Percentiles rank a stretch among this genome's conserved stretches.
Conservation (phyloP, 2,888 invertebrate species). For the Caenorhabditis angaria region DNA sequence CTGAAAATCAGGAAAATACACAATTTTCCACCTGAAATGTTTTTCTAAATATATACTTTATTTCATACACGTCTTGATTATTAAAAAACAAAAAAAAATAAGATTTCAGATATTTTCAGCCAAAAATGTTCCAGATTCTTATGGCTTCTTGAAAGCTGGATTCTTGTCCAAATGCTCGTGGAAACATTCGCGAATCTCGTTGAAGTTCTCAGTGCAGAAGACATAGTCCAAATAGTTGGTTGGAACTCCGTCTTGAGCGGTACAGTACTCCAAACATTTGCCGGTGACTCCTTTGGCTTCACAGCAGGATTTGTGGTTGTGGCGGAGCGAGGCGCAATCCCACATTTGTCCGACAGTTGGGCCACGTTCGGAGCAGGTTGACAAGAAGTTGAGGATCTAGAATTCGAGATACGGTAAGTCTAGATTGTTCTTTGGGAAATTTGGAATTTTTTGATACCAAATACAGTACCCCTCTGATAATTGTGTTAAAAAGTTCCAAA, state of each 20-base stretch:
- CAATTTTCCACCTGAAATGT: too few relatives aligned
- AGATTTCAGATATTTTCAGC: too few relatives aligned
- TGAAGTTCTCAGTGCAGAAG: conserved; percentile 69
- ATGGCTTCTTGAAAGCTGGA: conserved; percentile 41
- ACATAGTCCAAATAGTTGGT: conserved; percentile 70
- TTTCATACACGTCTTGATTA: too few relatives aligned
- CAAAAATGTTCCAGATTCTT: too few relatives aligned
- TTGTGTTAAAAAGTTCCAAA: too few relatives aligned
- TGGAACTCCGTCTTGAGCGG: conserved; percentile 71
- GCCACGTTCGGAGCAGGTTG: conserved; percentile 67
- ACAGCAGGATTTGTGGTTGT: conserved; percentile 69
- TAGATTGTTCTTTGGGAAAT: background rate
- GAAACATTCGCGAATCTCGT: conserved; percentile 70
- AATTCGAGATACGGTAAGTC: conserved; percentile 12
- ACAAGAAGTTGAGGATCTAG: conserved; percentile 68
- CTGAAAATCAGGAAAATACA: too few relatives aligned
- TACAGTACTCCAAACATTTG: conserved; percentile 69
- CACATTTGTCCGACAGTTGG: conserved; percentile 71
- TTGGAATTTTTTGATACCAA: conserved; percentile 2
- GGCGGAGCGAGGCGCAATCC: conserved; percentile 70
- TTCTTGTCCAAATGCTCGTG: conserved; percentile 67
- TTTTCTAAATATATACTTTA: too few relatives aligned
- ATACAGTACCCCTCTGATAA: too few relatives aligned
- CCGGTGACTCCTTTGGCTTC: conserved; percentile 59
- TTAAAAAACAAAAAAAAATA: too few relatives aligned